Evolutionary conservation across 64 coral and sea anemone species (phyloP), one percentile per base, ranked within the genome.

Genomic region (Stichodactyla mertensii): DNA sequence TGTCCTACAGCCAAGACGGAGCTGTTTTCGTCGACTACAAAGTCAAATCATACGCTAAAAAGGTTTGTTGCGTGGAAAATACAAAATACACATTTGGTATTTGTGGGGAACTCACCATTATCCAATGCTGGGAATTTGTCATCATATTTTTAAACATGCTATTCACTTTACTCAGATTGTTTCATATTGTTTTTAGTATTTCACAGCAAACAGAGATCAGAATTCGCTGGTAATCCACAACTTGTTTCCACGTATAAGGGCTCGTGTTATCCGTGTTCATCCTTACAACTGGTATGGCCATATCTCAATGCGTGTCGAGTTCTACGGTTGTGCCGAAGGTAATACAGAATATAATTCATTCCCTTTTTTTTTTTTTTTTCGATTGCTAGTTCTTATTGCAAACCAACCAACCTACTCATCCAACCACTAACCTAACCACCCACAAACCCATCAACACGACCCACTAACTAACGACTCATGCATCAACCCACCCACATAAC

Each of bases 301-400:
- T 36, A 95, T 95, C 61, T 91, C 86, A 10, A 95, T 92, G 93
- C 78, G 93, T 54, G 82, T 95, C 6, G 93, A 95, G 77, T 92
- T 95, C 55, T 95, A 95, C 52, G 93, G 93, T 81, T 95, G 93
- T 54, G 36, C 69, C 27, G 90, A 85, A 85, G 83, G 83, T 85
- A 61, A 52, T 4, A 74, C 18, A 22, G 36, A 45, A 45, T 45
- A 23, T 61, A 61, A 45, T 45, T 45, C 36, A 45, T 45, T 45
- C 36, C 36, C 3, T 45, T 45, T 31, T 0, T 31, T 31, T 31
- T 31, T 31, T 31, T 31, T 31, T 45, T 45, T 45, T 45, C 0
- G 36, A 45, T 45, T 45, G 36, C 36, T 45, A 45, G 36, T 45
- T 45, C 36, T 45, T 45, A 2, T 45, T 45, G 3, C 36, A 45